Conservation (phyloP, 1,140 invertebrate species). For the Drosophila neocordata region DNA sequence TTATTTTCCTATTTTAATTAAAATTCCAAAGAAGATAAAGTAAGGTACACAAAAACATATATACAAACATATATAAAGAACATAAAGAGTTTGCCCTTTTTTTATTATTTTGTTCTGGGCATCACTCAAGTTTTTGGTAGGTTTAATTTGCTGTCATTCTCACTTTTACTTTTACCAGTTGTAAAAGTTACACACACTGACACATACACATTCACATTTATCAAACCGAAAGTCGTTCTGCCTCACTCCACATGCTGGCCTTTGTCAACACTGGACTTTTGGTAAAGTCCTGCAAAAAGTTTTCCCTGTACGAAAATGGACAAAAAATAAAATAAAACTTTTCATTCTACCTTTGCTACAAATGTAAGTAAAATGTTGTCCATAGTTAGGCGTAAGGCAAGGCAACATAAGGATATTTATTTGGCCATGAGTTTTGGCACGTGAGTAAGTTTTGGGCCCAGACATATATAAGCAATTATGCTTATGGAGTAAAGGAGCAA, state of each 20-base stretch:
- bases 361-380: slow-evolving; percentile 73
- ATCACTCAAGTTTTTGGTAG: slow-evolving; percentile 44
- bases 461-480: slow-evolving; percentile 66
- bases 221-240: slow-evolving; percentile 31
- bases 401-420: slow-evolving; percentile 56
- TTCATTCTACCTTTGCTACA: slow-evolving; percentile 43
- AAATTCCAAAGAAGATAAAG: slow-evolving; percentile 47
- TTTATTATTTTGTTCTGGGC: not conserved
- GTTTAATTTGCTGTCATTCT: slow-evolving; percentile 76
- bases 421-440: slow-evolving; percentile 41
- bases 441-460: slow-evolving; percentile 30
- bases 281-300: slow-evolving; percentile 31
- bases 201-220: slow-evolving; percentile 53
- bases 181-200: not conserved
- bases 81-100: slow-evolving; percentile 38
- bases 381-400: slow-evolving; percentile 48
- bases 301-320: slow-evolving; percentile 6
- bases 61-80: not conserved
- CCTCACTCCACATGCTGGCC: slow-evolving; percentile 33
- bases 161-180: slow-evolving; percentile 60
- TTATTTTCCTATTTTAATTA: slow-evolving; percentile 70
- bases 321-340: slow-evolving; percentile 58
- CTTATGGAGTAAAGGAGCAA: slow-evolving; percentile 42
- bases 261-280: slow-evolving; percentile 68
- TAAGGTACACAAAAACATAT: not conserved